Conservation (phyloP, 2,797 vertebrate species). For the Jordanella pulchra region DNA sequence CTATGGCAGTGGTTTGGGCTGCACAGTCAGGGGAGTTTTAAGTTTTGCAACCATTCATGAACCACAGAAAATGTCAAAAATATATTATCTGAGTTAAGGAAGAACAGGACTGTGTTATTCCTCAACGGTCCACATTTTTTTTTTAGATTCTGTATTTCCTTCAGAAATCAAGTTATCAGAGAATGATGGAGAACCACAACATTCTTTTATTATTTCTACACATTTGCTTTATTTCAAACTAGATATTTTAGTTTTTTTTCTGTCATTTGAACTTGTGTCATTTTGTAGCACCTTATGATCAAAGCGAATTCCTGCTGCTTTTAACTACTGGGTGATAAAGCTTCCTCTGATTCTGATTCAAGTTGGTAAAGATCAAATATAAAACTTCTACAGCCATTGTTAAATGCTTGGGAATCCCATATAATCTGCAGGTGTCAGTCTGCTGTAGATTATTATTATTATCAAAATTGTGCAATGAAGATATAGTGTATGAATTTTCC, state of each 20-base stretch:
- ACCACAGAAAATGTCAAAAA: background rate
- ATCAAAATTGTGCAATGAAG: background rate
- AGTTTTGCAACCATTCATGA: background rate
- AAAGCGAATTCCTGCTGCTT: too few relatives aligned
- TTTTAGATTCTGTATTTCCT: background rate
- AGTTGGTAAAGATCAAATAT: background rate
- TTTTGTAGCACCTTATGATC: too few relatives aligned
- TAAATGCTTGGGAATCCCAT: too few relatives aligned
- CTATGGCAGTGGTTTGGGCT: background rate
- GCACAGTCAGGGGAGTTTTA: background rate
- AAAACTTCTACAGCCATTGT: background rate
- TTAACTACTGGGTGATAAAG: too few relatives aligned
- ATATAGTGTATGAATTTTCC: background rate
- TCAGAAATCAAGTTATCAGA: background rate
- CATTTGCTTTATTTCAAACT: too few relatives aligned
- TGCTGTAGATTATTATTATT: background rate
- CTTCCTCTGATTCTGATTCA: too few relatives aligned
- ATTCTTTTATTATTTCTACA: too few relatives aligned
- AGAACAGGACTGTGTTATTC: background rate
- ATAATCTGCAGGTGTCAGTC: background rate
- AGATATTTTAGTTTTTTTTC: too few relatives aligned
- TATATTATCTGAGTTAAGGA: background rate
- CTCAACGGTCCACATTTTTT: background rate
- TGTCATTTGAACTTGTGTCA: too few relatives aligned
- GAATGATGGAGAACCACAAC: background rate